Evolutionary conservation across 2,113 vertebrate genomes (phyloP), one percentile per base, ranked within the genome.

Genomic region (Hyaena hyaena): DNA sequence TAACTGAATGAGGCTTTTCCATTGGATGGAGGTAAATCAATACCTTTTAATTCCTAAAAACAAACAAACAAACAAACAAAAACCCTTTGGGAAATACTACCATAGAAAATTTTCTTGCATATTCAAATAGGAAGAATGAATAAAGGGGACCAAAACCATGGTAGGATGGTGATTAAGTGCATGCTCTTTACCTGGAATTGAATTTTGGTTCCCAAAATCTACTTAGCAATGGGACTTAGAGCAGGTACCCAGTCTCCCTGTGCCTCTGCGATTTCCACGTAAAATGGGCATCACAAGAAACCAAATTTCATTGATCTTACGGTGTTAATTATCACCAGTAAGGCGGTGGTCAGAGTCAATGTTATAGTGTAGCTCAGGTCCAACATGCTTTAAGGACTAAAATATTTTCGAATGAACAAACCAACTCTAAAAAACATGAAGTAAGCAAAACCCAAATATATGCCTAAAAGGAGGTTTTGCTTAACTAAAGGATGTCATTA

Each of bases 321-420:
- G 5, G 8, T 35, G 16, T 77, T 33, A 50, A 45, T 88, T 19
- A 66, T 31, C 79, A 74, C 28, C 73, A 31, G 6, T 0, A 80
- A 3, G 45, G 53, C 1, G 7, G 24, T 76, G n/a, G 55, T 69
- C 19, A 35, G 48, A 45, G 58, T n/a, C 7, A 61, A 61, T 33
- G 26, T 19, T 16, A 43, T 28, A 10, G 19, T 6, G 16, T 9
- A 24, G n/a, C 16, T 63, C 43, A 83, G 23, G 43, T n/a, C 43
- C n/a, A 17, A 43, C 12, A 26, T 15, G 3, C 12, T 89, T 23
- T 65, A 86, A 93, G 19, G 48, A 82, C 23, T 45, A 76, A 84
- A 76, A 73, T 84, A 69, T 77, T 76, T 88, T 69, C 55, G 23
- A 90, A 84, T 26, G 35, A 91, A 43, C 4, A 94, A 84, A 53